Evolutionary conservation across 2,113 vertebrate genomes (phyloP), one percentile per base, ranked within the genome.

Genomic region (Fregetta grallaria): DNA sequence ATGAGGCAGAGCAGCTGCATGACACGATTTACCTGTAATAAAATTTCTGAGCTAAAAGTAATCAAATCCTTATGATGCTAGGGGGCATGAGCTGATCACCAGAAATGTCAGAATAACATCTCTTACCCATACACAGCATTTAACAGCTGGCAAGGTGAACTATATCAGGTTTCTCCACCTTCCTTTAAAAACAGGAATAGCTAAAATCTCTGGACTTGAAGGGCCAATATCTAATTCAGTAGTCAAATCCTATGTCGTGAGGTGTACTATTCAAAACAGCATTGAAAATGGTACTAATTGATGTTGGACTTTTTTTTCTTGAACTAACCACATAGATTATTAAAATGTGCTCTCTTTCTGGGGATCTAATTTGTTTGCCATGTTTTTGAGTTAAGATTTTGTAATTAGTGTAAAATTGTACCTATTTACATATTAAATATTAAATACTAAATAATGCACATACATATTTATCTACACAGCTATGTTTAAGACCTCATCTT

Each of bases 31-130:
- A 94, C 95, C 94, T 91, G 86, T 82, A 96, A 96, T 95, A 93
- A 95, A 94, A 84, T 94, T 97, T 86, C 88, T 81, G 66, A 72
- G 56, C 76, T 91, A 70, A 85, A 95, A 91, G 84, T 94, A 96
- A 95, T 94, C 75, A 74, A 59, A 93, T 86, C 83, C 10, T 4
- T 92, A 84, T 72, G 94, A 91, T 73, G 72, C 92, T 83, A 92
- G 38, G 86, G 71, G 66, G 74, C 81, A 91, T 13, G 38, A 96
- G 80, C 87, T n/a, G 67, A 95, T 91, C 89, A 79, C 83, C 91
- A 38, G 89, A 95, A 84, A 80, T 32, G 77, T 91, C 94, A 94
- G 71, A 38, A 66, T 95, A 87, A 67, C 71, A 91, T 47, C 77
- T 88, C 91, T 91, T 85, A 59, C 20, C 70, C 63, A 73, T 42